These are phyloP conservation scores for Tetraneura akinire DNA, from an alignment of 1,140 invertebrate genomes.

Conservation along the genomic window DNA sequence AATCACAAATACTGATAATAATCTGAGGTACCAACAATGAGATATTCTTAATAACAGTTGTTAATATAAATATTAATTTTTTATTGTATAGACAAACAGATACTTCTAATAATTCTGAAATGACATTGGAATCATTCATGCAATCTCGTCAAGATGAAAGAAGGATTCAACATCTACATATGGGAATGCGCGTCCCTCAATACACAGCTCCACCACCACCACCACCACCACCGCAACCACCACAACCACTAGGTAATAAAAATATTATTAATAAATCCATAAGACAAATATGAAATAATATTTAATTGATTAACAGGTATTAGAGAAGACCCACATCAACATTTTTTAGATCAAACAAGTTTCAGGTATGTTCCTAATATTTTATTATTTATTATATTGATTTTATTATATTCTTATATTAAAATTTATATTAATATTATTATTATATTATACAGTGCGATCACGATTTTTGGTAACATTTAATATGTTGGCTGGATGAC, in stretches of 20 bases:
- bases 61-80: not conserved
- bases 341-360: conserved; percentile 42
- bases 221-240: conserved; percentile 16
- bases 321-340: conserved; percentile 35
- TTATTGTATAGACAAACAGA: conserved; percentile 5
- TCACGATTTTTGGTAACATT: too few species aligned
- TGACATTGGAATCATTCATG: conserved; percentile 76
- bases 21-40: conserved; percentile 35
- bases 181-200: conserved; percentile 50
- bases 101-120: conserved; percentile 55
- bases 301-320: conserved; percentile 2
- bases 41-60: not conserved
- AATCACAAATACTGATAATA: conserved; percentile 52
- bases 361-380: not conserved
- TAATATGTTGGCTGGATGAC: not conserved
- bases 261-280: not conserved
- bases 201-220: conserved; percentile 52
- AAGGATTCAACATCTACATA: conserved; percentile 50
- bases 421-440: not conserved
- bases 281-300: too few species aligned
- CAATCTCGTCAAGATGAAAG: conserved; percentile 70
- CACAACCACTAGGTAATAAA: conserved; percentile 26
- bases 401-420: not conserved
- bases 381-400: not conserved
- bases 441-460: not conserved